Percentiles rank a stretch among this genome's conserved stretches.
phyloP scores from a whole-genome alignment of 1,140 invertebrate genomes.

The Drosophila nebulosa region DNA sequence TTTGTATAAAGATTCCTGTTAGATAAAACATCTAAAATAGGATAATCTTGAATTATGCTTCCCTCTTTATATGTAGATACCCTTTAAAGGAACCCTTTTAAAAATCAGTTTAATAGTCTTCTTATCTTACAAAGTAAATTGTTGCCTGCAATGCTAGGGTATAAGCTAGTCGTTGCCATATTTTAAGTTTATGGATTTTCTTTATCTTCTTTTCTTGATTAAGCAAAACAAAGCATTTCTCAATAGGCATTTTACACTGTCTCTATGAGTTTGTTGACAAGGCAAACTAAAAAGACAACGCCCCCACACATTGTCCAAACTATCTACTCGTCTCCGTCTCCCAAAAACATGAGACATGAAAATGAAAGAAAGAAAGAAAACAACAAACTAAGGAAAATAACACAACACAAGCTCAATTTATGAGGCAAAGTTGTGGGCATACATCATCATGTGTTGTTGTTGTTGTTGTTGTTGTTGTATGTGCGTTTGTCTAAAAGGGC shows the following conservation, averaged over 20 bases:
- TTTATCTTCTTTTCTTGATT: not conserved
- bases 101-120: too few species aligned
- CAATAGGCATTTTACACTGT: slow-evolving; percentile 28
- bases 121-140: not conserved
- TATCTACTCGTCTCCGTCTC: slow-evolving; percentile 24
- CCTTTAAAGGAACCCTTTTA: too few species aligned
- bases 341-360: not conserved
- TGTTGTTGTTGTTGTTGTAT: slow-evolving; percentile 18
- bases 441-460: slow-evolving; percentile 54
- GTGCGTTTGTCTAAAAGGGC: slow-evolving; percentile 35
- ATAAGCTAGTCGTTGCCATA: not conserved
- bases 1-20: too few species aligned
- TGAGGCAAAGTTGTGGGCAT: slow-evolving; percentile 53
- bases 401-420: slow-evolving; percentile 54
- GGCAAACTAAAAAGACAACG: slow-evolving; percentile 38
- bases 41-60: too few species aligned
- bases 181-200: not conserved
- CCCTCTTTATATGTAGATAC: too few species aligned
- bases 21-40: too few species aligned
- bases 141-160: not conserved
- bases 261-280: slow-evolving; percentile 49
- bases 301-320: slow-evolving; percentile 24
- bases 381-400: not conserved
- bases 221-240: slow-evolving; percentile 30
- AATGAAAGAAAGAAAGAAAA: not conserved